Percentiles rank a stretch among this genome's conserved stretches.
Conservation (phyloP, 2,797 vertebrate genomes). For the Oryzias dopingdopingensis region DNA sequence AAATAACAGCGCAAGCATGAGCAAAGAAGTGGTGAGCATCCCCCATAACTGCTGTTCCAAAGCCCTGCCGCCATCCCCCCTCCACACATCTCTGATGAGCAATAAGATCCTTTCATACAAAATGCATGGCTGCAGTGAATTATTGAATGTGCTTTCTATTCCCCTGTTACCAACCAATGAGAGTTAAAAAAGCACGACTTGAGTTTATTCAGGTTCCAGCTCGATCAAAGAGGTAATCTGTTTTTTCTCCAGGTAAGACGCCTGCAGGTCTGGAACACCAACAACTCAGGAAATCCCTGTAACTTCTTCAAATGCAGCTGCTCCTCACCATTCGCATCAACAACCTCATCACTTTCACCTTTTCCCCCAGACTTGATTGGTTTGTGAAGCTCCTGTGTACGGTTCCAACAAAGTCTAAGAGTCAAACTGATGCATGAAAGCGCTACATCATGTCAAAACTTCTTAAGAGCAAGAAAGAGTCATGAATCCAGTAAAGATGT, state of each 20-base stretch:
- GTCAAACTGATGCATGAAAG: too few species aligned
- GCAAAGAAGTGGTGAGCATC: not conserved
- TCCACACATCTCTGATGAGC: conserved; percentile 43
- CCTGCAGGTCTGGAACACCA: conserved; percentile 4
- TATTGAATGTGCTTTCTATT: conserved; percentile 69
- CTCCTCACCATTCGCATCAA: not conserved
- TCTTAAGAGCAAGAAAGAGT: too few species aligned
- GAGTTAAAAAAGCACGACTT: conserved; percentile 51
- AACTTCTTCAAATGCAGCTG: too few species aligned
- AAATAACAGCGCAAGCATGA: not conserved
- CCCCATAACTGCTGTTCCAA: not conserved
- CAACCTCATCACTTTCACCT: not conserved
- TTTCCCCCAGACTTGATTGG: too few species aligned
- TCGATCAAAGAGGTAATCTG: conserved; percentile 30
- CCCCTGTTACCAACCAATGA: conserved; percentile 18
- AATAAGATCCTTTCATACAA: conserved; percentile 60
- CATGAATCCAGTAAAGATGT: too few species aligned
- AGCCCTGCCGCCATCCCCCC: not conserved
- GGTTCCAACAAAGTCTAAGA: too few species aligned
- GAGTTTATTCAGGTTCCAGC: conserved; percentile 35
- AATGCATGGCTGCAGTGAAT: conserved; percentile 71
- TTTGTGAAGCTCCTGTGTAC: too few species aligned
- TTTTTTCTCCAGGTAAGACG: conserved; percentile 4
- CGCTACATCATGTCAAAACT: too few species aligned
- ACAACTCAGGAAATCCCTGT: not conserved